Base-by-base conservation (phyloP, 2,888 invertebrate genomes). In the Agonopterix heracliana region DNA sequence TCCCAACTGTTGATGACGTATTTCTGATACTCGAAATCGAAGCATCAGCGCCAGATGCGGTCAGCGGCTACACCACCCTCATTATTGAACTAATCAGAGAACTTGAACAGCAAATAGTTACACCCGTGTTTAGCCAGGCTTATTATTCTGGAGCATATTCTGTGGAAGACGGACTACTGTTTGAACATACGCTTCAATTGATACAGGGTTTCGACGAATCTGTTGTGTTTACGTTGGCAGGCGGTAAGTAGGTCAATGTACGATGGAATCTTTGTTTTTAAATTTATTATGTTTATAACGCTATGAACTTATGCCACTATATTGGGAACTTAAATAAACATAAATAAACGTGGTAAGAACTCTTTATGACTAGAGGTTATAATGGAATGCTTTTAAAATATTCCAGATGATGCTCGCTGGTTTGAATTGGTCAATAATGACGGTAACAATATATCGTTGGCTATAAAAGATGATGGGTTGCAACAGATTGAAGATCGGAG, bases 91-190 rank as follows among this genome's bases (percentile, higher is more conserved):
- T 60, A 35, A 41, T 53, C 8, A 50, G 49, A 11, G 49, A 53
- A 17, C 62, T 64, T 17, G 44, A 43, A 51, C 62, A 65, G 14
- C 44, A 43, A 51, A 53, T 49, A 45, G 38, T 50, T 17, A 52
- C 47, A 26, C 60, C 63, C 34, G 48, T 60, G 14, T 69, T 69
- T 47, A 59, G 59, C 48, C 48, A 59, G 47, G 51, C 63, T 41
- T 68, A 60, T 49, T 71, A 71, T 52, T 47, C 41, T n/a, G 70
- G 71, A 36, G 54, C 58, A 47, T 69, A 66, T 51, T 61, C 66
- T 9, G 47, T 52, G 36, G 52, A 60, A 54, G 51, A 40, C 8
- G 64, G 59, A 51, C 59, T 70, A 48, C 36, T 47, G 44, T 69
- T 71, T 48, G 56, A 56, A 13, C 49, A 63, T 17, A 50, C 55